Percentiles rank a stretch among this genome's conserved stretches.
Conservation (phyloP, 35 echinoderm and acorn worm genomes). For the Ophiothrix spiculata region DNA sequence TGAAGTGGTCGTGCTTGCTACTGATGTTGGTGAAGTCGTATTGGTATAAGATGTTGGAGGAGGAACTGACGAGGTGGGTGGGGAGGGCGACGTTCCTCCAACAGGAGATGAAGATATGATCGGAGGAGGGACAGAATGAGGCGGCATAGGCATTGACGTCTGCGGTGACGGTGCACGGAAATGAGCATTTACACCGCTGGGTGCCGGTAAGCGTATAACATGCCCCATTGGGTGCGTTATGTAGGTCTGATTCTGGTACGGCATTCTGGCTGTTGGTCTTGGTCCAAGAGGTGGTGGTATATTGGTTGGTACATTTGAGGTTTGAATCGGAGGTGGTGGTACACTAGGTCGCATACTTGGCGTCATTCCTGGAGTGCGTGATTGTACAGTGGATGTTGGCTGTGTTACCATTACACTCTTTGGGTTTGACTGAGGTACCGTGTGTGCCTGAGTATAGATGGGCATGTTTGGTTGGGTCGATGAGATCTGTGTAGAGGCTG, state of each 20-base stretch:
- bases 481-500: slow-evolving; percentile 5
- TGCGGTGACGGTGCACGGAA: neutral
- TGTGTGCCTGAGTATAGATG: neutral
- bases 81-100: neutral
- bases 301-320: neutral
- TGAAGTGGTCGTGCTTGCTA: neutral
- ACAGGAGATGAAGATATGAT: slow-evolving; percentile 9
- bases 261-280: neutral
- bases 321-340: slow-evolving; percentile 9
- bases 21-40: neutral
- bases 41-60: neutral
- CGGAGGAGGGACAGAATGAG: slow-evolving; percentile 6
- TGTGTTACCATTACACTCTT: slow-evolving; percentile 14
- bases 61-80: neutral
- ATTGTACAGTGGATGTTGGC: neutral
- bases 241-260: neutral
- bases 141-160: neutral
- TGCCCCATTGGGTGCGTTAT: neutral
- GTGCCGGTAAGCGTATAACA: neutral
- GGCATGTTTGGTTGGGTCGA: slow-evolving; percentile 22
- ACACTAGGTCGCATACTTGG: neutral
- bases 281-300: slow-evolving; percentile 11
- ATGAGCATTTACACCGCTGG: neutral
- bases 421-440: neutral
- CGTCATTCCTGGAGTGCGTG: neutral